Evolutionary conservation across 35 echinoderm and acorn worm species (phyloP).

Genomic region (Ptychodera flava): DNA sequence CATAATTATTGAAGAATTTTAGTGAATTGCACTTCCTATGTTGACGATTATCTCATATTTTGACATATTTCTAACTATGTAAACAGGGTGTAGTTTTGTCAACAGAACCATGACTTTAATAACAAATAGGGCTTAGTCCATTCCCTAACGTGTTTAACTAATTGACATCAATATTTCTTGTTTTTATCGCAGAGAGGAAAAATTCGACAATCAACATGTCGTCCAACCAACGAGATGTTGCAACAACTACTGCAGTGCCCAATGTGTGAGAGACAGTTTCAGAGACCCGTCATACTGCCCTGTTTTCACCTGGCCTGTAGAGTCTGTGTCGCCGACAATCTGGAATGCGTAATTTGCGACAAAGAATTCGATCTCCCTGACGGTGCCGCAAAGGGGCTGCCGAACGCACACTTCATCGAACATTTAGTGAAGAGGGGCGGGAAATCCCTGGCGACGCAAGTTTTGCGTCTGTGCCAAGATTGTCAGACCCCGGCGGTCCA

Average conservation of each 20-base stretch:
- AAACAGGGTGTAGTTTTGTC: too few species aligned
- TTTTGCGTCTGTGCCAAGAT: background rate
- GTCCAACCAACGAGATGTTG: background rate
- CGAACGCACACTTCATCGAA: background rate
- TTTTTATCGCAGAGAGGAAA: too few species aligned
- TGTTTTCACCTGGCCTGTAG: background rate
- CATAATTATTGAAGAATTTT: too few species aligned
- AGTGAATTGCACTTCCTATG: too few species aligned
- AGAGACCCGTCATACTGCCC: background rate
- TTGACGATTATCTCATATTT: too few species aligned
- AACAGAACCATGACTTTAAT: too few species aligned
- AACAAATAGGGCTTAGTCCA: too few species aligned
- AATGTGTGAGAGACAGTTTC: background rate
- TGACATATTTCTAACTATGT: too few species aligned
- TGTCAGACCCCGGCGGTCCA: background rate
- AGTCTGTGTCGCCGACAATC: background rate
- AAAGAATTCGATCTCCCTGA: background rate
- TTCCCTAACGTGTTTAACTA: too few species aligned
- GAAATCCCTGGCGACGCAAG: background rate
- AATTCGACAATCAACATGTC: too few species aligned
- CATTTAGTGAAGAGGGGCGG: background rate
- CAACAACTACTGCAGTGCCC: background rate
- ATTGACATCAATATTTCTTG: too few species aligned
- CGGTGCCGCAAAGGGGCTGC: background rate
- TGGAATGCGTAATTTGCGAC: background rate